These are phyloP conservation scores for Pyxicephalus adspersus DNA, from an alignment of 2,113 vertebrate genomes.

Conservation along the genomic window DNA sequence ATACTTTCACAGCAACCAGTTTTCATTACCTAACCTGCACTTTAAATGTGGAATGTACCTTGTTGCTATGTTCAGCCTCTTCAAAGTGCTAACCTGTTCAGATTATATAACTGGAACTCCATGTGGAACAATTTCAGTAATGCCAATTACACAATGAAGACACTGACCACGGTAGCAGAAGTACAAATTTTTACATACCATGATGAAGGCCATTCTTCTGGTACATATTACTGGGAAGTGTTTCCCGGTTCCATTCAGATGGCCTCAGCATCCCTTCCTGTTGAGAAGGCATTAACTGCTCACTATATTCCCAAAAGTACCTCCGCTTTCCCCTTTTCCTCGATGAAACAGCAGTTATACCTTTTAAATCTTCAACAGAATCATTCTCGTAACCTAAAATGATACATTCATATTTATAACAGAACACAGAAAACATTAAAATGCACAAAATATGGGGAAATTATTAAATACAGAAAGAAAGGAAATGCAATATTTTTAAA, in stretches of 20 bases:
- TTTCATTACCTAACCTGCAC: no score
- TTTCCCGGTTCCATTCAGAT: conserved; percentile 93
- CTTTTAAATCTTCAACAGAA: conserved; percentile 90
- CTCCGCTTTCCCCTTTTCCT: conserved; percentile 93
- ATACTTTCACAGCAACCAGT: no score
- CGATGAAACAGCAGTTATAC: conserved; percentile 87
- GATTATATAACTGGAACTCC: no score
- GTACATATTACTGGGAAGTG: conserved; percentile 96
- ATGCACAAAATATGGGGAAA: no score
- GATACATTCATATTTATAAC: background rate
- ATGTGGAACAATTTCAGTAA: no score
- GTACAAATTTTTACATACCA: conserved; percentile 66
- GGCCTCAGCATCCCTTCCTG: conserved; percentile 94
- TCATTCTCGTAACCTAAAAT: conserved; percentile 90
- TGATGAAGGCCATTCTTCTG: conserved; percentile 95
- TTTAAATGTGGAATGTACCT: no score
- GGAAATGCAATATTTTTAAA: no score
- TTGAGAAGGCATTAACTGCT: conserved; percentile 89
- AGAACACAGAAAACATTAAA: background rate
- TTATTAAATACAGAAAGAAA: no score
- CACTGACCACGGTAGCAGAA: background rate
- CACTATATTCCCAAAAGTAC: conserved; percentile 99
- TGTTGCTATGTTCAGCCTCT: no score
- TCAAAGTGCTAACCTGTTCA: no score
- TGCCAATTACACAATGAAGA: no score